These are phyloP conservation scores for Dissostichus mawsoni DNA, from an alignment of 2,113 vertebrate species.

Conservation along the genomic window DNA sequence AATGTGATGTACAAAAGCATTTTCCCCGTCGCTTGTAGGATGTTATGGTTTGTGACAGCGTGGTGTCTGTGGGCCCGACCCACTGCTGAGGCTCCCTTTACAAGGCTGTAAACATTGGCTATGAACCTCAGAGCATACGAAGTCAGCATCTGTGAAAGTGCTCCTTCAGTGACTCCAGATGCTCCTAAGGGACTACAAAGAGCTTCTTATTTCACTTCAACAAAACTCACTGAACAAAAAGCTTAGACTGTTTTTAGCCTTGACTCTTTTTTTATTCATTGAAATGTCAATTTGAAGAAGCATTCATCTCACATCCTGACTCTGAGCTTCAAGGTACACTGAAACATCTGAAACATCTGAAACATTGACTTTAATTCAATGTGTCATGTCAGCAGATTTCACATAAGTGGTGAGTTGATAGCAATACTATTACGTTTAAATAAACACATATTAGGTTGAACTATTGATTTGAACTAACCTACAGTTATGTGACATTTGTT, in stretches of 20 bases:
- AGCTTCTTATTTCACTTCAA: constrained; percentile 49
- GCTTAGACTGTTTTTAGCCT: constrained; percentile 28
- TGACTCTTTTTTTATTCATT: not conserved
- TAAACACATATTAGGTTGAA: too few species aligned
- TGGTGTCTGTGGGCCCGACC: constrained; percentile 47
- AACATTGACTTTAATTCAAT: too few species aligned
- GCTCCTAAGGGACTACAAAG: constrained; percentile 60
- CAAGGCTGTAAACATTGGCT: constrained; percentile 74
- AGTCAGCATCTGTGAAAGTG: constrained; percentile 68
- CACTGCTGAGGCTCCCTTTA: constrained; percentile 65
- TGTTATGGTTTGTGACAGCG: constrained; percentile 54
- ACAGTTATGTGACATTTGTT: too few species aligned
- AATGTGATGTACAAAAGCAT: constrained; percentile 10
- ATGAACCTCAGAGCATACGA: constrained; percentile 61
- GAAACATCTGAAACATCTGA: accelerated
- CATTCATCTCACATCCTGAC: constrained; percentile 15
- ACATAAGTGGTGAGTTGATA: too few species aligned
- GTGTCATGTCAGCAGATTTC: too few species aligned
- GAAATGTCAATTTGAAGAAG: constrained; percentile 13
- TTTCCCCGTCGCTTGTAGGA: constrained; percentile 7
- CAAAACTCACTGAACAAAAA: constrained; percentile 15
- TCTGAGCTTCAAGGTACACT: not conserved
- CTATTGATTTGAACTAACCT: too few species aligned
- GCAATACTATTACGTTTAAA: too few species aligned
- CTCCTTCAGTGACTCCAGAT: constrained; percentile 75